Evolutionary conservation across 2,113 vertebrate species (phyloP).

Genomic region (Procavia capensis): DNA sequence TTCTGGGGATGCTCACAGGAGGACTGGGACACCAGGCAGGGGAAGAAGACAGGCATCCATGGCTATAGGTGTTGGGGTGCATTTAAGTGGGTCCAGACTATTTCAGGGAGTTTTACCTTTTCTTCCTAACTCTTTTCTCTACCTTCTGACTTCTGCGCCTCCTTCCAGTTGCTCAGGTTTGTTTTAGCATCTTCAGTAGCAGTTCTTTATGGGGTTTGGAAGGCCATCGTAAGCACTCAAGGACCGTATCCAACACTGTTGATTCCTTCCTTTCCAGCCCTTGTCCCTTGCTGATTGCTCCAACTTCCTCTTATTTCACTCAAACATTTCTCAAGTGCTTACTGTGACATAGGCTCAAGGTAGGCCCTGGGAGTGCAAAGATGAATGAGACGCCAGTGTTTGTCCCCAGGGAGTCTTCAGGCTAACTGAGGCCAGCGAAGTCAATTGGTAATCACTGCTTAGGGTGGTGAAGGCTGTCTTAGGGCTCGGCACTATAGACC

Average conservation of each 20-base stretch:
- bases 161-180: neutral
- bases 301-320: neutral
- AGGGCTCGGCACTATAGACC: neutral
- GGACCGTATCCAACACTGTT: neutral
- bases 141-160: neutral
- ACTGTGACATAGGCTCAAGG: neutral
- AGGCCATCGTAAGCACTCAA: neutral
- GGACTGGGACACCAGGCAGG: neutral
- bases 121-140: neutral
- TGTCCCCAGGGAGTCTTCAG: neutral
- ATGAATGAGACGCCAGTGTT: neutral
- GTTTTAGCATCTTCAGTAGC: neutral
- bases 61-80: neutral
- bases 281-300: neutral
- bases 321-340: neutral
- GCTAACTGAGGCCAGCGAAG: neutral
- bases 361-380: neutral
- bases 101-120: neutral
- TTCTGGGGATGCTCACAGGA: fast-evolving
- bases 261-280: neutral
- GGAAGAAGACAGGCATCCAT: neutral
- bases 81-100: neutral
- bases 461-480: neutral
- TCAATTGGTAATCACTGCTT: neutral
- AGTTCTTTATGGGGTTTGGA: neutral